phyloP scores from a whole-genome alignment of 2,113 vertebrate genomes.

The Corythaixoides concolor region DNA sequence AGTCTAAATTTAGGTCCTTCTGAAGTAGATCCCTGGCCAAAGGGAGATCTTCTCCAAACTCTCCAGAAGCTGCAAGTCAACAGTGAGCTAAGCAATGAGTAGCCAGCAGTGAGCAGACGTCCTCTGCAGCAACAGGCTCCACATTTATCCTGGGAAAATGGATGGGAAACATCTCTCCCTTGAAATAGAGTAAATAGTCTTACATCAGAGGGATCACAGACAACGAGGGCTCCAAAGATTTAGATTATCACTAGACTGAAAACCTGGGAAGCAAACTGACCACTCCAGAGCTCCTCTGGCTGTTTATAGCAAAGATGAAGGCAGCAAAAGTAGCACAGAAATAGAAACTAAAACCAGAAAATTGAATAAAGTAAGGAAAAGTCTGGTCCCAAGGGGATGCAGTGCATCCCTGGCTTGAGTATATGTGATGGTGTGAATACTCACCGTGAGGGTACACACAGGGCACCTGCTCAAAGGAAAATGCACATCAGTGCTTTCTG shows the following conservation, averaged over 20 bases:
- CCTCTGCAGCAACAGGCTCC: neutral
- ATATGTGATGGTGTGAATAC: neutral
- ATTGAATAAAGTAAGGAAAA: neutral
- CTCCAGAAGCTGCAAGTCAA: neutral
- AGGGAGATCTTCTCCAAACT: neutral
- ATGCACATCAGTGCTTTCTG: neutral
- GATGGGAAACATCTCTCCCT: neutral
- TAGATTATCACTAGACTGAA: neutral
- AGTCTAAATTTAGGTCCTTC: neutral
- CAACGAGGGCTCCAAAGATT: neutral
- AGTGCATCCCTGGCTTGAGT: neutral
- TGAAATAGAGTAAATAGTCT: neutral
- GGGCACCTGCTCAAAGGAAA: neutral
- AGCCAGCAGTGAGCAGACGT: neutral
- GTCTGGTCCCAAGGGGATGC: neutral
- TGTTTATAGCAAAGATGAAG: neutral
- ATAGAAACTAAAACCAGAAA: neutral
- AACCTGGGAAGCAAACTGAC: neutral
- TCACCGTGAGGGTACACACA: neutral
- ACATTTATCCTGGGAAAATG: neutral
- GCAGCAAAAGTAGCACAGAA: neutral
- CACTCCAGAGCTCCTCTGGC: neutral
- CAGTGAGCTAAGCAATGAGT: neutral
- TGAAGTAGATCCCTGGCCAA: neutral
- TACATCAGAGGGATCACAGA: neutral